A percentile compares a stretch with the other conserved stretches of the same genome.
These are phyloP conservation scores for Ceyx margarethae DNA, from an alignment of 2,113 vertebrate genomes.

Conservation along the genomic window DNA sequence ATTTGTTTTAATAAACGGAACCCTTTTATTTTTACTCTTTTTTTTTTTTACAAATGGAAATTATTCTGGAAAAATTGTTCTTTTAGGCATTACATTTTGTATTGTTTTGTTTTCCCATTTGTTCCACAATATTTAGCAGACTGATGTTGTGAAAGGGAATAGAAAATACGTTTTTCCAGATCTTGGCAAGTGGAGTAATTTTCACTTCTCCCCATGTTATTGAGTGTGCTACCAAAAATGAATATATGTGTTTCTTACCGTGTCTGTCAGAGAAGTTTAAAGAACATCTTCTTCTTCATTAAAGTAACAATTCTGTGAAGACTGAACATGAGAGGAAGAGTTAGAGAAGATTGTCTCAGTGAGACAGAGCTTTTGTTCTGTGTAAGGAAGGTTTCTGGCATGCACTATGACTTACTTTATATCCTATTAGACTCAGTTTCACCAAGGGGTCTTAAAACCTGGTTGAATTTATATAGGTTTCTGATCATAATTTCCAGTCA, in stretches of 20 bases:
- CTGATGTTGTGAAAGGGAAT: slow-evolving; percentile 7
- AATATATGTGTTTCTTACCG: neutral
- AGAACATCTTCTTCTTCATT: neutral
- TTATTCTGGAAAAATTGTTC: neutral
- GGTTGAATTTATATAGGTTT: neutral
- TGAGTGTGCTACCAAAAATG: neutral
- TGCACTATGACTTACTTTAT: neutral
- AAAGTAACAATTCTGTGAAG: neutral
- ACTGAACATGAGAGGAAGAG: neutral
- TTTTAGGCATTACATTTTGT: neutral
- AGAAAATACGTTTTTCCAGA: neutral
- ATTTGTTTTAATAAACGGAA: slow-evolving; percentile 6
- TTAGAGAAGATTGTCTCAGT: neutral
- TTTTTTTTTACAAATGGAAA: slow-evolving; percentile 23
- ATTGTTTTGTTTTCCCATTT: neutral
- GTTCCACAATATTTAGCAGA: slow-evolving; percentile 9
- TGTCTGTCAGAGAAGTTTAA: neutral
- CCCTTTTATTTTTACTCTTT: neutral
- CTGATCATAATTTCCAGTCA: neutral
- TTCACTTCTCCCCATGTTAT: neutral
- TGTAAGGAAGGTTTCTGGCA: neutral
- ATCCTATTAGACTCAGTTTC: neutral
- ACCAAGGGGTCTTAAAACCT: neutral
- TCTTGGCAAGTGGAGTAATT: neutral
- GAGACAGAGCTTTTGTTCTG: neutral